Evolutionary conservation across 1,140 invertebrate species (phyloP), one percentile per base, ranked within the genome.

Genomic region (Pseudomyrmex concolor): DNA sequence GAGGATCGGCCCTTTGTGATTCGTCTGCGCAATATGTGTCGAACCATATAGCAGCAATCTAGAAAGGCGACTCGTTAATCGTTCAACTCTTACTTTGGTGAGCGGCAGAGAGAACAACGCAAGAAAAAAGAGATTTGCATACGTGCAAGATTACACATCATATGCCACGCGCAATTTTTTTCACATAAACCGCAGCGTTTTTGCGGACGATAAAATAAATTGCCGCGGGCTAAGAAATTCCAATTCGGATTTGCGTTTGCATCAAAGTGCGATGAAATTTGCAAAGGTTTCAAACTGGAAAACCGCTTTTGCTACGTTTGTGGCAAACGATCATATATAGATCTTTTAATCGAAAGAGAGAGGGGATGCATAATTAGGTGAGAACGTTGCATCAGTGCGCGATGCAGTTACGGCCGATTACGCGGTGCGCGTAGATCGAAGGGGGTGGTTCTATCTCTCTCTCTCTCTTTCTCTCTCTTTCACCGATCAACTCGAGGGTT

Each of bases 51-150:
- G 54, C 22, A 80, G 54, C 22, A 80, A 60, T 7, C 45, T 50
- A 80, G 71, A 80, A 66, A 80, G 43, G 19, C 51, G 76, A 51
- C 54, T 66, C 34, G 54, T 77, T 67, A 55, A 67, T 81, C 70
- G n/a, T 34, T 84, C 54, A n/a, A n/a, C 63, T 25, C 66, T 25
- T 59, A 22, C 25, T 22, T 66, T 48, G 19, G 55, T 77, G 17
- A 50, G 62, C 60, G 25, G 15, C 10, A 34, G 10, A 5, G 5
- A 25, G 25, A 2, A 9, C 12, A 17, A n/a, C 17, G 13, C 22
- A 9, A 13, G 15, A 10, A 19, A 10, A 19, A 54, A 19, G 15
- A 48, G 10, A 80, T 80, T 80, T 71, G 19, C 76, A 80, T 71
- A 80, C 66, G 76, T n/a, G 54, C 76, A 80, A 80, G 54, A 66